Base-by-base conservation (phyloP, 2,888 invertebrate species). In the Hanleya hanleyi region DNA sequence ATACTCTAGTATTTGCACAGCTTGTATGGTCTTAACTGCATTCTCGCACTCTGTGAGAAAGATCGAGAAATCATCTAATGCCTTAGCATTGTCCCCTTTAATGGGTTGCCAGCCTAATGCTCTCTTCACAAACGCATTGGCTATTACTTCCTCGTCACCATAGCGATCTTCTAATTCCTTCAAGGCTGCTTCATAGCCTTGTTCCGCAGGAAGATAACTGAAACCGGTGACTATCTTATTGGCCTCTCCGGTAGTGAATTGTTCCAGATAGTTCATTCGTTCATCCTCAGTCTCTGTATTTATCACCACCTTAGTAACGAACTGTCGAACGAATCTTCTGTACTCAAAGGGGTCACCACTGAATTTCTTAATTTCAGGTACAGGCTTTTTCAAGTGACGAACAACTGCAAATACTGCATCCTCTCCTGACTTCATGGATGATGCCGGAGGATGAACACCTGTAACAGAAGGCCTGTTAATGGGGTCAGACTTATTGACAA, bases 221-320 rank as follows among this genome's bases (percentile, higher is more conserved):
- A 38, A 68, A 18, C 72, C 69, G 32, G 18, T 69, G 12, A 75
- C 64, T 7, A 75, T 73, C 41, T 38, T 67, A 26, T 71, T 35
- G 26, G 74, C 67, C 33, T 74, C 74, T 6, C 68, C 74, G 15
- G 29, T 57, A 1, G 72, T 72, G 38, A 57, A 72, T 61, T 75
- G 75, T 57, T 72, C 69, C 26, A 75, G 65, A 69, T 64, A 75
- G 32, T 35, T 75, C 50, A 75, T 50, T 32, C 29, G 67, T 65
- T 75, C 69, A 50, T 68, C 72, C 22, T 47, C 68, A 38, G 5
- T 22, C 12, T 61, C 36, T n/a, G 73, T 49, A 33, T 73, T 36
- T 15, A 36, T 32, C 29, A 66, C 62, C 22, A 74, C 51, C n/a
- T 67, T 47, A 15, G 37, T 26, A 7, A 49, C 22, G 35, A 72